These are phyloP conservation scores for Bagarius yarrelli DNA, from an alignment of 2,113 vertebrate genomes.

Conservation along the genomic window DNA sequence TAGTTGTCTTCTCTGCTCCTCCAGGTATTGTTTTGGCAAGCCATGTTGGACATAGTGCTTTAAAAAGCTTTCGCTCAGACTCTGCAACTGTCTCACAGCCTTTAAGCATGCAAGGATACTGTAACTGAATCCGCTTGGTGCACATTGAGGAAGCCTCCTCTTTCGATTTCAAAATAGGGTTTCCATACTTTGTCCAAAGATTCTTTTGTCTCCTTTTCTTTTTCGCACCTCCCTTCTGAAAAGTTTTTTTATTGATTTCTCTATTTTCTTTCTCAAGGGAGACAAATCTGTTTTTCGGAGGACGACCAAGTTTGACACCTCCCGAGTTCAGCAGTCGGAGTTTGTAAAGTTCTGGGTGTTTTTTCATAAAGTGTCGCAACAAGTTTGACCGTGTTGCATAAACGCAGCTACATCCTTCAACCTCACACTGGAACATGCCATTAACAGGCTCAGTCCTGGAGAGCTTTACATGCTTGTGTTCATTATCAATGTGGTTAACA, in stretches of 20 bases:
- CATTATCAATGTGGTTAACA: conserved; percentile 79
- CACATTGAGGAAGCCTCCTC: conserved; percentile 86
- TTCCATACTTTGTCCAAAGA: conserved; percentile 72
- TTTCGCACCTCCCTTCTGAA: conserved; percentile 56
- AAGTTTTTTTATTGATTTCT: conserved; percentile 75
- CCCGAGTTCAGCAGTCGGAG: conserved; percentile 81
- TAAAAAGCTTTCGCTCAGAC: conserved; percentile 86
- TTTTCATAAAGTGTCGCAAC: conserved; percentile 89
- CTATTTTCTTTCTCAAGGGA: conserved; percentile 78
- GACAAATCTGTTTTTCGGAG: conserved; percentile 68
- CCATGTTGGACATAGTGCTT: conserved; percentile 94
- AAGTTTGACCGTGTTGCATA: conserved; percentile 94
- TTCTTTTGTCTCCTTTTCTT: conserved; percentile 60
- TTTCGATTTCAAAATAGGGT: conserved; percentile 81
- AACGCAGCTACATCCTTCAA: conserved; percentile 89
- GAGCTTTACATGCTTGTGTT: conserved; percentile 78
- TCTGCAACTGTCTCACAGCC: conserved; percentile 89
- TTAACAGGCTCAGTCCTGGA: conserved; percentile 74
- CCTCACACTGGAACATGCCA: conserved; percentile 83
- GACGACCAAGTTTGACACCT: conserved; percentile 72
- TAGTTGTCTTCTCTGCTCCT: conserved; percentile 86
- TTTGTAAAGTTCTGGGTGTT: conserved; percentile 88
- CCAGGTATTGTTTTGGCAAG: conserved; percentile 86
- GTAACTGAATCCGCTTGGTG: conserved; percentile 80
- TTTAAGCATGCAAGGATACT: conserved; percentile 96